Evolutionary conservation across 2,888 invertebrate genomes (phyloP).

Genomic region (Stomorhina lunata): DNA sequence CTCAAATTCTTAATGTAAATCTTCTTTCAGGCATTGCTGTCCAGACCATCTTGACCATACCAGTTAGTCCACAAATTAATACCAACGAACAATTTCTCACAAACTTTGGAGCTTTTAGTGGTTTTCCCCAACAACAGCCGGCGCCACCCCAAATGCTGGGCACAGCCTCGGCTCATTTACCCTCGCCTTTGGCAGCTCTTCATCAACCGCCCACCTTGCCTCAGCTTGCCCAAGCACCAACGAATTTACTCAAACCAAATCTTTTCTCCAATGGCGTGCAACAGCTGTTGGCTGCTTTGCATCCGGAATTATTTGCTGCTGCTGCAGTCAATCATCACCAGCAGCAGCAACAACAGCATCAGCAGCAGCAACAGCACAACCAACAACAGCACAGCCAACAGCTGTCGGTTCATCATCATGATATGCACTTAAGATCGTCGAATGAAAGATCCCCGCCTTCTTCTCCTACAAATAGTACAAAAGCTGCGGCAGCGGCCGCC

Average conservation of each 20-base stretch:
- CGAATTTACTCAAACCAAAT: conserved; percentile 87
- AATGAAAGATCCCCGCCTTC: conserved; percentile 73
- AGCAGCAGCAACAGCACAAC: conserved; percentile 68
- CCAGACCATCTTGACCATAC: conserved; percentile 97
- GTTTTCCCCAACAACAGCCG: conserved; percentile 73
- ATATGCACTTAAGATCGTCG: conserved; percentile 69
- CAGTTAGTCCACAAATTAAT: conserved; percentile 91
- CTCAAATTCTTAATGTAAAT: background rate
- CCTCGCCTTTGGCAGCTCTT: conserved; percentile 79
- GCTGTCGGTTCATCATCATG: conserved; percentile 69
- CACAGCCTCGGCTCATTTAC: conserved; percentile 68
- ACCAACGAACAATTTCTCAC: conserved; percentile 82
- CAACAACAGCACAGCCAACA: conserved; percentile 69
- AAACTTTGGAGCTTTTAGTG: conserved; percentile 76
- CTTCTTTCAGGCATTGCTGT: conserved; percentile 90
- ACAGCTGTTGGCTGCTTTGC: conserved; percentile 87
- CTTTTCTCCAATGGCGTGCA: conserved; percentile 87
- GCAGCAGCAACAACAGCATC: conserved; percentile 68
- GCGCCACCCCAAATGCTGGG: conserved; percentile 69
- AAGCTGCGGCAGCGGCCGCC: conserved; percentile 70
- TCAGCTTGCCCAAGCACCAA: conserved; percentile 81
- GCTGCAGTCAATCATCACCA: conserved; percentile 76
- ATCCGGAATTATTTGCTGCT: conserved; percentile 84
- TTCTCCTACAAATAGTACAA: conserved; percentile 72
- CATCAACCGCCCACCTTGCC: conserved; percentile 78